Percentiles rank a stretch among this genome's conserved stretches.
Evolutionary conservation across 2,888 invertebrate species (phyloP).

Genomic region (Lasioglossum vierecki): DNA sequence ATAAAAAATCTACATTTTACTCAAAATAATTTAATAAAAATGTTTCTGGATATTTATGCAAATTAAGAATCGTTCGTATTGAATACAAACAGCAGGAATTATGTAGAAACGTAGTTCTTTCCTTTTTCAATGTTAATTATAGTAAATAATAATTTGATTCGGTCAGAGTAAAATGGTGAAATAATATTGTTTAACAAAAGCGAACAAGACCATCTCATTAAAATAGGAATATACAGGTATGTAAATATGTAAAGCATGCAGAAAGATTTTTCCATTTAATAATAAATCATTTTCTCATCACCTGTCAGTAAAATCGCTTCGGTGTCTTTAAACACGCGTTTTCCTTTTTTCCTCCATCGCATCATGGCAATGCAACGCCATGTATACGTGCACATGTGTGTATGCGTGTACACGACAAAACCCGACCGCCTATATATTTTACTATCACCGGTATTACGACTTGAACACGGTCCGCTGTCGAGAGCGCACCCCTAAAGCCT

Average conservation of each 20-base stretch:
- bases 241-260: neutral
- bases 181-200: neutral
- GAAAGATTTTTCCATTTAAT: neutral
- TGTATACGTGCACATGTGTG: neutral
- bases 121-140: neutral
- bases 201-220: neutral
- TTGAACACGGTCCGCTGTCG: slow-evolving; percentile 40
- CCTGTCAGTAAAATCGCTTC: slow-evolving; percentile 23
- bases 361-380: slow-evolving; percentile 35
- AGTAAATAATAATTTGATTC: neutral
- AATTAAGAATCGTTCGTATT: neutral
- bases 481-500: slow-evolving; percentile 35
- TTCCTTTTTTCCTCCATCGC: slow-evolving; percentile 18
- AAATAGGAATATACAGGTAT: neutral
- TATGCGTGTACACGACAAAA: slow-evolving; percentile 51
- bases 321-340: slow-evolving; percentile 11
- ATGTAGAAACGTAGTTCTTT: neutral
- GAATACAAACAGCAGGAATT: no score
- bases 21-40: neutral
- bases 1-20: neutral
- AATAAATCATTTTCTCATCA: neutral
- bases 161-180: neutral
- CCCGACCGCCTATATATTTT: slow-evolving; percentile 61
- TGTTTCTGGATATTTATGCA: neutral
- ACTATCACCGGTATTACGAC: slow-evolving; percentile 67